These are phyloP conservation scores for Gasterosteus nipponicus DNA, from an alignment of 2,113 vertebrate species.

Conservation along the genomic window DNA sequence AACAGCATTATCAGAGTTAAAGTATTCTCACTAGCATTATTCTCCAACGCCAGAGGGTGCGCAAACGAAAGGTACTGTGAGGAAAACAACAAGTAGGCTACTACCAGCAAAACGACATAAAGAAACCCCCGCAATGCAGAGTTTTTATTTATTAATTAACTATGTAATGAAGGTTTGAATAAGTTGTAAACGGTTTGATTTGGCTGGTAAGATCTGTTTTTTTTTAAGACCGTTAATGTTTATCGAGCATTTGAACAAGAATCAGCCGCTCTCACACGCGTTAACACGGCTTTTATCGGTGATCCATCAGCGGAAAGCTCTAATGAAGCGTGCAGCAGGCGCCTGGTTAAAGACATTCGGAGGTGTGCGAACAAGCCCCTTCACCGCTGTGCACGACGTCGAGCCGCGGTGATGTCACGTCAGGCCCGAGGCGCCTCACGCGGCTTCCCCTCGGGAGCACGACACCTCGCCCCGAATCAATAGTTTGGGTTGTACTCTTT, in stretches of 20 bases:
- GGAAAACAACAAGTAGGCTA: not conserved
- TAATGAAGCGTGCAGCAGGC: no score
- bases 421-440: not conserved
- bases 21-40: not conserved
- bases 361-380: no score
- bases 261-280: not conserved
- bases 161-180: not conserved
- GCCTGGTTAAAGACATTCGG: no score
- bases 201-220: not conserved
- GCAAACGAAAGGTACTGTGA: not conserved
- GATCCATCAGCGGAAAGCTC: no score
- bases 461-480: not conserved
- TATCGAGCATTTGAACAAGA: not conserved
- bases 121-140: not conserved
- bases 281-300: not conserved
- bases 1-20: not conserved
- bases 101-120: not conserved
- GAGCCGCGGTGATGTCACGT: not conserved
- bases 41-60: not conserved
- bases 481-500: not conserved
- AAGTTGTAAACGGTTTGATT: not conserved
- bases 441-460: not conserved
- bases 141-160: not conserved
- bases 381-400: no score
- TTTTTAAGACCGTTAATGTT: not conserved